Conservation (phyloP, 2,113 vertebrate genomes). For the Osmerus eperlanus region DNA sequence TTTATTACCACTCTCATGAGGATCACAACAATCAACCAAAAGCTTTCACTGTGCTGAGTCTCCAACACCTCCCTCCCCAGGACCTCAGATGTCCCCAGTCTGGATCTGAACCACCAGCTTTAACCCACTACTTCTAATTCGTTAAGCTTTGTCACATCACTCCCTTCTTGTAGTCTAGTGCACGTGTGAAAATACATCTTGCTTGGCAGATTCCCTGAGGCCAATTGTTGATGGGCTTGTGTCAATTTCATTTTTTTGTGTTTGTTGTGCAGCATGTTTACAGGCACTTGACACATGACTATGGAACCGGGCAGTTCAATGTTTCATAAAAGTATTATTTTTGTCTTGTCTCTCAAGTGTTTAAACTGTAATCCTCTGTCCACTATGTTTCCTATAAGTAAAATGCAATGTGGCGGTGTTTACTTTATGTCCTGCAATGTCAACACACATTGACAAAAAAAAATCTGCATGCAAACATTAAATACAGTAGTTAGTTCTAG, state of each 20-base stretch:
- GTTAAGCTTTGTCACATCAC: slow-evolving; percentile 5
- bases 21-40: neutral
- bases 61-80: neutral
- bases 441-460: too few species aligned
- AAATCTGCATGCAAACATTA: too few species aligned
- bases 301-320: too few species aligned
- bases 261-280: too few species aligned
- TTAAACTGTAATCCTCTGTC: too few species aligned
- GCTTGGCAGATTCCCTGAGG: neutral
- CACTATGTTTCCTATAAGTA: too few species aligned
- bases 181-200: neutral
- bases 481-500: too few species aligned
- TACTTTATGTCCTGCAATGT: too few species aligned
- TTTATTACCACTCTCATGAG: neutral
- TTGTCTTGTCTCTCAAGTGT: too few species aligned
- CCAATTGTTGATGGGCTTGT: neutral
- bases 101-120: slow-evolving; percentile 1
- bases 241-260: neutral
- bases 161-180: neutral
- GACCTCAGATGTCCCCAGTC: neutral
- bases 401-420: too few species aligned
- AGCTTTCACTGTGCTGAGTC: neutral
- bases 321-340: too few species aligned
- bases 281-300: too few species aligned
- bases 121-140: slow-evolving; percentile 4